Percentiles rank a stretch among this genome's conserved stretches.
Evolutionary conservation across 2,113 vertebrate species (phyloP).

Genomic region (Azemiops feae): DNA sequence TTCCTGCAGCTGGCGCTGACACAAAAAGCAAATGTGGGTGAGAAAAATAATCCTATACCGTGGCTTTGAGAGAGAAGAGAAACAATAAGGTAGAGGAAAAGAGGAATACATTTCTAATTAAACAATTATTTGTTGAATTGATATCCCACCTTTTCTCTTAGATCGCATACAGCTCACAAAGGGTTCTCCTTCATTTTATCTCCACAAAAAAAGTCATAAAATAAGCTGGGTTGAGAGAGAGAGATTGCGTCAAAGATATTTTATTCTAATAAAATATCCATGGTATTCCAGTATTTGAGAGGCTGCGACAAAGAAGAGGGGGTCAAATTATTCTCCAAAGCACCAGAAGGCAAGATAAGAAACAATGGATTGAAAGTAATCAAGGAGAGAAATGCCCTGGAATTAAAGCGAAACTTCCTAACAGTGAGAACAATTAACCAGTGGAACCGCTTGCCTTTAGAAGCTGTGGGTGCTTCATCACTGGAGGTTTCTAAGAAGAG

Average conservation of each 20-base stretch:
- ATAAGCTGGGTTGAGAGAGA: neutral
- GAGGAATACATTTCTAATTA: neutral
- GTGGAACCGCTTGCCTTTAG: neutral
- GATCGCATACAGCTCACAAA: neutral
- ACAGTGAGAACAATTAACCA: neutral
- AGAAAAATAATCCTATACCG: neutral
- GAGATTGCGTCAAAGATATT: neutral
- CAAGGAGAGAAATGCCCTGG: neutral
- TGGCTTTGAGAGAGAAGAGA: neutral
- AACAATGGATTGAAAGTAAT: neutral
- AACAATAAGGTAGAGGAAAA: neutral
- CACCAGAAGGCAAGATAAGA: neutral
- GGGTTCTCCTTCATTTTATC: neutral
- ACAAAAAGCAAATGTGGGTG: neutral
- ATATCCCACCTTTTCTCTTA: neutral
- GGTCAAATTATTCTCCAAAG: too few species aligned
- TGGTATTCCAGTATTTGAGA: neutral
- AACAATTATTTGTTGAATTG: neutral
- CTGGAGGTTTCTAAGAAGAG: neutral
- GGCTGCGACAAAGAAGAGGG: neutral
- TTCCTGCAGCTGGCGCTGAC: neutral
- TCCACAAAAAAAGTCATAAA: neutral
- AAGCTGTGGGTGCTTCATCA: neutral
- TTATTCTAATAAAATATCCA: neutral
- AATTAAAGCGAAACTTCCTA: neutral